These are phyloP conservation scores for Plebejus anna DNA, from an alignment of 2,888 invertebrate species.

Conservation along the genomic window DNA sequence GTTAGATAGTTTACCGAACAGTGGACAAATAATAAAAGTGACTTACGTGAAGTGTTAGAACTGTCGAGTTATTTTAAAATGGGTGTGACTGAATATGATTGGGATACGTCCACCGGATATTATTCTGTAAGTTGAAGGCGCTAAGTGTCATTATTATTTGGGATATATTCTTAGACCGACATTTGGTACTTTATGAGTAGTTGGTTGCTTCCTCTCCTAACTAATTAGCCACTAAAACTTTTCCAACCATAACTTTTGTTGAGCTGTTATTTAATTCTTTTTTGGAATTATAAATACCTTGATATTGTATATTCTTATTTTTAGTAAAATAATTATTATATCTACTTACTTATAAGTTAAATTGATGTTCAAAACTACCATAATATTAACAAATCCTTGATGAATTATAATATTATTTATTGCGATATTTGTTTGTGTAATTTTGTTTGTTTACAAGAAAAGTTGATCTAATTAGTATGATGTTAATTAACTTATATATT, in stretches of 20 bases:
- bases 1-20: conserved; percentile 61
- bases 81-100: conserved; percentile 74
- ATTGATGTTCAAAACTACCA: too few relatives aligned
- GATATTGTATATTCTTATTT: too few relatives aligned
- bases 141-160: conserved; percentile 11
- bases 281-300: not conserved
- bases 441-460: not conserved
- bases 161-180: not conserved
- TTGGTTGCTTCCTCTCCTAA: conserved; percentile 13
- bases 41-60: conserved; percentile 44
- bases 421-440: not conserved
- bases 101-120: conserved; percentile 73
- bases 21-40: conserved; percentile 39
- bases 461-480: not conserved
- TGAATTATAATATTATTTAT: not conserved
- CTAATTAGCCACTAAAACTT: not conserved
- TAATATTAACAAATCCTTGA: not conserved
- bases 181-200: conserved; percentile 15
- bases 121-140: conserved; percentile 62
- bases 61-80: conserved; percentile 53
- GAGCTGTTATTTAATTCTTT: not conserved
- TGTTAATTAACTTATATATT: not conserved
- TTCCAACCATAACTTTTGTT: not conserved
- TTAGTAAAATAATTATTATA: too few relatives aligned
- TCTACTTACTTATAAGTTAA: too few relatives aligned